Evolutionary conservation across 2,888 invertebrate species (phyloP), one percentile per base, ranked within the genome.

Genomic region (Lithosia quadra): DNA sequence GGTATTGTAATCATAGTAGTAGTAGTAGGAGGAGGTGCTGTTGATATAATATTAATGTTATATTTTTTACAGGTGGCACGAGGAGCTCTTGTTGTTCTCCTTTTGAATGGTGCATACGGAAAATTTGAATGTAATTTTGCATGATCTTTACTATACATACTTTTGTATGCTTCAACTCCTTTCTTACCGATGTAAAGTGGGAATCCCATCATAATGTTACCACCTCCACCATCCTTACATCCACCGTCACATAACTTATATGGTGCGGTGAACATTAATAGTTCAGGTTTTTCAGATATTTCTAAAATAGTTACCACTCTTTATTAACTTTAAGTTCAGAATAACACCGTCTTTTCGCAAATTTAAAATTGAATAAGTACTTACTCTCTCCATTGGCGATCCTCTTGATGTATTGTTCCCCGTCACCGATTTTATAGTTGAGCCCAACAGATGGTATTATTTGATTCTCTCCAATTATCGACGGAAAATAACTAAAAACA

Each of bases 201-300:
- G 69, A 94, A 94, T 11, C 75, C 75, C 74, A 93, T 78, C 4
- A 71, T 73, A 11, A 89, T 83, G 60, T 90, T 89, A 10, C 73
- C 73, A 0, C 63, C 64, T 18, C 74, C 74, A 3, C 49, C 72
- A 43, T 55, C 71, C 0, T 84, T 80, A 69, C 88, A 89, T 34
- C 84, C 87, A 21, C 89, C 89, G 15, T 88, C 84, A 74, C 90
- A 91, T 15, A 93, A 75, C 81, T 82, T 91, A 76, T 88, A 92
- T 15, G 93, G 93, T 28, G 93, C 93, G 63, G 93, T 93, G 73
- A 94, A 94, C 69, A 88, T 69, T 72, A 93, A 82, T 55, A 84
- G 76, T 63, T 78, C 85, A 2, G 91, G 89, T 49, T 65, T 82
- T 34, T 77, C 58, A 61, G 75, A 53, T 65, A 80, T 72, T 69